These are phyloP conservation scores for Popillia japonica DNA, from an alignment of 1,140 invertebrate species.

Conservation along the genomic window DNA sequence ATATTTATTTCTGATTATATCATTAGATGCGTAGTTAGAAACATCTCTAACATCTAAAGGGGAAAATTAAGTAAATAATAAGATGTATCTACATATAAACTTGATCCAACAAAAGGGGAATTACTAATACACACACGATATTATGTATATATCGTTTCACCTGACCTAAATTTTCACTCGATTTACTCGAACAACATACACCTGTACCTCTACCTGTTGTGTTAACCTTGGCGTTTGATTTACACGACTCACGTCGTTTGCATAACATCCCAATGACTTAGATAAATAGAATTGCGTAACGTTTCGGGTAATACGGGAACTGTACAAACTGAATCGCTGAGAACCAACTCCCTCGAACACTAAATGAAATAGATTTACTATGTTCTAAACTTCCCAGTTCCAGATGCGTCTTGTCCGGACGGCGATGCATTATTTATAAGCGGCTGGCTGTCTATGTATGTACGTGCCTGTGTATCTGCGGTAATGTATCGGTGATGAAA, in stretches of 20 bases:
- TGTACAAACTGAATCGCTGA: no score
- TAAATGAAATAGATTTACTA: no score
- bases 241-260: background rate
- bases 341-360: no score
- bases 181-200: background rate
- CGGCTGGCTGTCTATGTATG: no score
- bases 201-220: background rate
- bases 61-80: background rate
- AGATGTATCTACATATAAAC: background rate
- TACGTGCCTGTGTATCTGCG: no score
- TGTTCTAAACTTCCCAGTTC: no score
- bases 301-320: background rate
- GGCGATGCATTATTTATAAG: no score
- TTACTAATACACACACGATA: no score
- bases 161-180: slow-evolving; percentile 1
- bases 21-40: no score
- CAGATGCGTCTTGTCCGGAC: no score
- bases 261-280: background rate
- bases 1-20: no score
- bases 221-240: slow-evolving; percentile 9
- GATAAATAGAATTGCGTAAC: background rate
- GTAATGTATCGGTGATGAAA: background rate
- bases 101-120: background rate
- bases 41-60: background rate
- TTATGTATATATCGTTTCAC: background rate